Conservation (phyloP, 2,888 invertebrate species). For the Ormyrus thymus region DNA sequence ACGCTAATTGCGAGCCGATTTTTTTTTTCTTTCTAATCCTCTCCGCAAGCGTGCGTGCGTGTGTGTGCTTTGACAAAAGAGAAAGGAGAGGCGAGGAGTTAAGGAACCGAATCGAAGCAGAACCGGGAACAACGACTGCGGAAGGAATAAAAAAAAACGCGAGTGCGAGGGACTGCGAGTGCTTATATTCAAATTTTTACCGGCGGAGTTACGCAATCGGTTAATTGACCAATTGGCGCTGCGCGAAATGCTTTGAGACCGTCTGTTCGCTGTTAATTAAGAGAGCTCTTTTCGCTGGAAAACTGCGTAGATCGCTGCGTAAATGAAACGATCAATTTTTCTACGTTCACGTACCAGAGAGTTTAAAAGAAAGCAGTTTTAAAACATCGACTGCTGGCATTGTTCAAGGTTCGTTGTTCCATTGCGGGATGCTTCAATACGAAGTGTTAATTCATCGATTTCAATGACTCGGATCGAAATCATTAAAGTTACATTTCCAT, state of each 20-base stretch:
- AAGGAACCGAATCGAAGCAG: conserved; percentile 35
- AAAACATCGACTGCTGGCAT: too few relatives aligned
- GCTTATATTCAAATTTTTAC: conserved; percentile 37
- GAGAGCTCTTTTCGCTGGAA: too few relatives aligned
- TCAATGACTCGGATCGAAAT: too few relatives aligned
- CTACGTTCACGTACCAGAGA: too few relatives aligned
- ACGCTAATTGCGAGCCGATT: conserved; percentile 44
- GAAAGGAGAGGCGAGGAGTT: conserved; percentile 35
- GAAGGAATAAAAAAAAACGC: background rate
- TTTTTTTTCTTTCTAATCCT: conserved; percentile 5
- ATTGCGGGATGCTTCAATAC: too few relatives aligned
- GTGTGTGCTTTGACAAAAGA: conserved; percentile 38
- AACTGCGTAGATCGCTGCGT: too few relatives aligned
- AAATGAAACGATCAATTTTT: too few relatives aligned
- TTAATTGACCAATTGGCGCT: conserved; percentile 39
- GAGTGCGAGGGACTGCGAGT: conserved; percentile 3
- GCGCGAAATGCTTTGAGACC: background rate
- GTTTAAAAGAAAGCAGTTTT: too few relatives aligned
- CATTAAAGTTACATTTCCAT: too few relatives aligned
- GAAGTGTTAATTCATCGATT: too few relatives aligned
- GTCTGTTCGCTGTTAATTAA: too few relatives aligned
- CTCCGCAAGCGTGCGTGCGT: background rate
- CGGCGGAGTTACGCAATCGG: conserved; percentile 29
- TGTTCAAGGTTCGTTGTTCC: too few relatives aligned
- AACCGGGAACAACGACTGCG: conserved; percentile 11